Evolutionary conservation across 1,140 invertebrate species (phyloP), one percentile per base, ranked within the genome.

Genomic region (Lepidurus apus): DNA sequence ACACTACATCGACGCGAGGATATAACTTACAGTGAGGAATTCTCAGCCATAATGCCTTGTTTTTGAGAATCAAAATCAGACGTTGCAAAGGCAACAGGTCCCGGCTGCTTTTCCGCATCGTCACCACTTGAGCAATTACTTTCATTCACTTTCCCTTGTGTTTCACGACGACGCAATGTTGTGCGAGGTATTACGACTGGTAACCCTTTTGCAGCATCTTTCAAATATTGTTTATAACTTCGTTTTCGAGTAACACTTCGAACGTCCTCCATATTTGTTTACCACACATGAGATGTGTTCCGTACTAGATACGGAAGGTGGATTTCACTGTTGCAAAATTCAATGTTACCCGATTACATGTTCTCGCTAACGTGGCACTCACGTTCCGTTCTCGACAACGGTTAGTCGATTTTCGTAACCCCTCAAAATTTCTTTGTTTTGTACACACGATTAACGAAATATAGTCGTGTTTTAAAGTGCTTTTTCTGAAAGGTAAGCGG

Each of bases 181-280:
- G 45, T 47, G 45, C 45, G 45, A 47, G 45, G 45, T 47, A 47
- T 47, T 47, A 47, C 45, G 45, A 47, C 45, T 47, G 45, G 45
- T 47, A 47, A 47, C 45, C 45, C 45, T 17, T 47, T 47, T 47
- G 10, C 45, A 47, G 45, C 45, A 47, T 47, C 45, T 47, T 47
- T 47, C 45, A 47, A 47, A 47, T 47, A 47, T 47, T 47, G 45
- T 47, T 47, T 47, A 47, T 47, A 47, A 47, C 45, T 47, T 47
- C 45, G 45, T 47, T 47, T 47, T 47, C 45, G 45, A 47, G 45
- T 47, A 47, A 47, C 45, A 47, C 45, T 47, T 47, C 45, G 45
- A 47, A 47, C 45, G 45, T 47, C 45, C 45, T 47, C 6, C 45
- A 47, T 47, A 47, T 47, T 47, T 47, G 45, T 47, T 47, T 47